phyloP scores from a whole-genome alignment of 2,113 vertebrate species.

The Miniopterus natalensis region DNA sequence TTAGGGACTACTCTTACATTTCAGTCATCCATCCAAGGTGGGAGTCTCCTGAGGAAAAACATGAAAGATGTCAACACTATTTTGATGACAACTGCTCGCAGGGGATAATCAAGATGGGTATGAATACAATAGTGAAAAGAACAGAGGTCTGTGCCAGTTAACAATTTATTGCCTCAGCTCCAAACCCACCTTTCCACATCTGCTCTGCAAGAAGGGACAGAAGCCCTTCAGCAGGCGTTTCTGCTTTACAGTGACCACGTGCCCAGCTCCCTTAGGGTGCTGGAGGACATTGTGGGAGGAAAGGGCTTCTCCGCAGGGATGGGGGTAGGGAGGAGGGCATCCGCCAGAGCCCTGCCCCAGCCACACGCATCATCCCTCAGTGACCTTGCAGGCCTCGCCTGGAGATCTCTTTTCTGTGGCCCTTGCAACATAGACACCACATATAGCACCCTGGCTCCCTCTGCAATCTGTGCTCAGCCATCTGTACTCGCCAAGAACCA shows the following conservation, averaged over 20 bases:
- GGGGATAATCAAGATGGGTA: background rate
- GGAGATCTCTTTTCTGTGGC: background rate
- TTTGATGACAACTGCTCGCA: background rate
- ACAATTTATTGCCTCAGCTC: background rate
- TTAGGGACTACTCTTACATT: background rate
- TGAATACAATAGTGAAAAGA: background rate
- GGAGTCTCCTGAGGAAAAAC: background rate
- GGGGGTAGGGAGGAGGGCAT: accelerated
- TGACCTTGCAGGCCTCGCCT: background rate
- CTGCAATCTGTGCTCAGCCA: background rate
- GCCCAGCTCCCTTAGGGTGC: background rate
- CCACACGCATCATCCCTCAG: background rate
- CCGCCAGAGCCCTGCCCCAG: background rate
- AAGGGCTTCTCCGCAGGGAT: background rate
- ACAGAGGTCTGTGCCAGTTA: background rate
- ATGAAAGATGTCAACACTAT: background rate
- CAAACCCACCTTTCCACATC: background rate
- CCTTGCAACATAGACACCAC: background rate
- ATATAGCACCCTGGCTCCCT: background rate
- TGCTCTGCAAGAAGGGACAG: background rate
- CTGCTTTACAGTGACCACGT: background rate
- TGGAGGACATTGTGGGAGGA: background rate
- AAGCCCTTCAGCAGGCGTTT: background rate
- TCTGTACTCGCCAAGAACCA: background rate
- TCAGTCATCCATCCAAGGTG: background rate